A percentile compares a stretch with the other conserved stretches of the same genome.
These are phyloP conservation scores for Myoxocephalus aenaeus DNA, from an alignment of 2,797 vertebrate genomes.

Conservation along the genomic window DNA sequence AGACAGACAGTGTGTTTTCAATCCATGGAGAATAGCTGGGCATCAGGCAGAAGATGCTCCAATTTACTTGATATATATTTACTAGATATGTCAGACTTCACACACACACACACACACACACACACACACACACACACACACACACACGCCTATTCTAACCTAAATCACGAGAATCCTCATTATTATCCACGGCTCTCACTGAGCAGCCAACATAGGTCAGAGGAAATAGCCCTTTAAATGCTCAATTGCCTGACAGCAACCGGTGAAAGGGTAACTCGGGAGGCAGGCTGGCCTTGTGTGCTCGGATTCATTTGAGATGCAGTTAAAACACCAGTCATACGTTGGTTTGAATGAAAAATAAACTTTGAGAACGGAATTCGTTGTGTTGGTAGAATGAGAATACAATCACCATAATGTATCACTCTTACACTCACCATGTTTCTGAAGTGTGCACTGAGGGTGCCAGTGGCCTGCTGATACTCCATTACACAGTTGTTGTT, in stretches of 20 bases:
- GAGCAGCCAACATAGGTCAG: too few relatives aligned
- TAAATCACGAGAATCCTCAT: too few relatives aligned
- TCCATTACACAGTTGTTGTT: constrained; percentile 99
- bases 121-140: too few relatives aligned
- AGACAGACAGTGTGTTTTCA: neutral
- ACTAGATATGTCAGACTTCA: neutral
- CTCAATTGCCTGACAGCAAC: too few relatives aligned
- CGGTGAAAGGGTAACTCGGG: too few relatives aligned
- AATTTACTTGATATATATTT: neutral
- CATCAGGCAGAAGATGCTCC: neutral
- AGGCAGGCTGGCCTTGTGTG: neutral
- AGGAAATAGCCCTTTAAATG: too few relatives aligned
- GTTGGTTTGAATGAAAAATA: too few relatives aligned
- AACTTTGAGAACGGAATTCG: neutral
- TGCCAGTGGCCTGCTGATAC: constrained; percentile 85
- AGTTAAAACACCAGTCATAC: too few relatives aligned
- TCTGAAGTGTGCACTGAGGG: constrained; percentile 89
- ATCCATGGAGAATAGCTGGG: neutral
- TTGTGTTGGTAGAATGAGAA: neutral
- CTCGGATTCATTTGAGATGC: neutral
- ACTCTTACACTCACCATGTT: constrained; percentile 83
- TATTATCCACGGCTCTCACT: too few relatives aligned
- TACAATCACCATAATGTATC: neutral
- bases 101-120: neutral
- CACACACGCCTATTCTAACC: too few relatives aligned